Evolutionary conservation across 2,888 invertebrate genomes (phyloP).

Genomic region (Trissoscelio sp.): DNA sequence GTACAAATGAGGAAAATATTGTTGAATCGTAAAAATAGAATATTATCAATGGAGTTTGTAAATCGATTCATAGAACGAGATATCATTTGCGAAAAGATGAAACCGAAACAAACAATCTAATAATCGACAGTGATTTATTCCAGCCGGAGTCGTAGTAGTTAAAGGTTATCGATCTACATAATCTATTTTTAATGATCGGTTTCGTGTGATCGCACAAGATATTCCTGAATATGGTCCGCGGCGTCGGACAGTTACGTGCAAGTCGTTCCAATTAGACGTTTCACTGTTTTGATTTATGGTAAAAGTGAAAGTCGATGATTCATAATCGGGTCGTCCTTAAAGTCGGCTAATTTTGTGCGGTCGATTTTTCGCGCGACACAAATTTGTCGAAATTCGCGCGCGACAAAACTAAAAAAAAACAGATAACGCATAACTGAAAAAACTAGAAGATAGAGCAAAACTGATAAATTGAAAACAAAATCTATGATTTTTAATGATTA

Average conservation of each 20-base stretch:
- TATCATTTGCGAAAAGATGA: conserved; percentile 3
- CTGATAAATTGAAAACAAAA: no score
- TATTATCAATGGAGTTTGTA: not conserved
- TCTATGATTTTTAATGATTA: no score
- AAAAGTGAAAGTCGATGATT: conserved; percentile 35
- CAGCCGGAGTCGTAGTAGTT: conserved; percentile 16
- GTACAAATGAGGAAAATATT: no score
- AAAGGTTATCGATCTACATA: conserved; percentile 43
- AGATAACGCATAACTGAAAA: no score
- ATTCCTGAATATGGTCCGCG: conserved; percentile 18
- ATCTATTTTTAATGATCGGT: conserved; percentile 52
- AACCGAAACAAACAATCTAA: conserved; percentile 5
- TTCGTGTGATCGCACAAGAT: conserved; percentile 9
- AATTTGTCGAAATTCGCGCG: no score
- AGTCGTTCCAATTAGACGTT: conserved; percentile 48
- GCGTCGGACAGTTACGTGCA: not conserved
- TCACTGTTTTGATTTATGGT: conserved; percentile 38
- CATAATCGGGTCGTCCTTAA: conserved; percentile 8
- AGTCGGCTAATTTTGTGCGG: not conserved
- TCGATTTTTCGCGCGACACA: not conserved
- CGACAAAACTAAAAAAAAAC: no score
- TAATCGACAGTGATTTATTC: conserved; percentile 14
- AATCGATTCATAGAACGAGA: conserved; percentile 18
- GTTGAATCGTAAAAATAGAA: conserved; percentile 4
- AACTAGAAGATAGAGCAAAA: no score